Evolutionary conservation across 2,113 vertebrate species (phyloP).

Genomic region (Neoarius graeffei): DNA sequence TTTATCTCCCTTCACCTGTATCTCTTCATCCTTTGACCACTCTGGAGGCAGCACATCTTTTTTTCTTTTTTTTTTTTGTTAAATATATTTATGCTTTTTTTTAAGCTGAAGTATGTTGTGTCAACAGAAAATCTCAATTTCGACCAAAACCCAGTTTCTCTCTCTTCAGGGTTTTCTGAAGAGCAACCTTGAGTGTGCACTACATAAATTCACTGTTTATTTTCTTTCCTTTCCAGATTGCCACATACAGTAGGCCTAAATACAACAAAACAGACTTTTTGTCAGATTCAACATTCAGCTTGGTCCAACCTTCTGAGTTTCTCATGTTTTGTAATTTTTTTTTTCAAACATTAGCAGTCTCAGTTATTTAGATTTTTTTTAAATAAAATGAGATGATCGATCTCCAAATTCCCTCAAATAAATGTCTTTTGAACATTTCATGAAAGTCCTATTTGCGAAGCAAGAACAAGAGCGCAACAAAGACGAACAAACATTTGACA

Average conservation of each 20-base stretch:
- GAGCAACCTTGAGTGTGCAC: background rate
- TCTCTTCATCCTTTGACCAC: too few relatives aligned
- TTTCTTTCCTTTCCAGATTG: background rate
- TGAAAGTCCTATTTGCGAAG: background rate
- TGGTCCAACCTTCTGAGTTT: too few relatives aligned
- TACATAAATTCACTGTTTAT: background rate
- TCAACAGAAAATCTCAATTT: background rate
- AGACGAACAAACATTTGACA: conserved; percentile 62
- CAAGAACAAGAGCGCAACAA: background rate
- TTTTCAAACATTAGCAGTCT: background rate
- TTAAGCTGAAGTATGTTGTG: background rate
- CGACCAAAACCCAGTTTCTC: background rate
- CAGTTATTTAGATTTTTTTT: background rate
- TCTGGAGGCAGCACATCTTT: too few relatives aligned
- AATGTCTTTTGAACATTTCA: background rate
- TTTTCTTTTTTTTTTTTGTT: too few relatives aligned
- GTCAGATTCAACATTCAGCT: background rate
- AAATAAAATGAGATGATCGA: background rate
- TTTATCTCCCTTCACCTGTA: too few relatives aligned
- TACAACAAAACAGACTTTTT: background rate
- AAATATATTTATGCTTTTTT: too few relatives aligned
- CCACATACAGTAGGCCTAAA: background rate
- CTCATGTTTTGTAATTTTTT: background rate
- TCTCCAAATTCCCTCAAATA: background rate
- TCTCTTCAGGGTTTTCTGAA: background rate